phyloP scores from a whole-genome alignment of 2,888 invertebrate species.

The Dynastes tityus region DNA sequence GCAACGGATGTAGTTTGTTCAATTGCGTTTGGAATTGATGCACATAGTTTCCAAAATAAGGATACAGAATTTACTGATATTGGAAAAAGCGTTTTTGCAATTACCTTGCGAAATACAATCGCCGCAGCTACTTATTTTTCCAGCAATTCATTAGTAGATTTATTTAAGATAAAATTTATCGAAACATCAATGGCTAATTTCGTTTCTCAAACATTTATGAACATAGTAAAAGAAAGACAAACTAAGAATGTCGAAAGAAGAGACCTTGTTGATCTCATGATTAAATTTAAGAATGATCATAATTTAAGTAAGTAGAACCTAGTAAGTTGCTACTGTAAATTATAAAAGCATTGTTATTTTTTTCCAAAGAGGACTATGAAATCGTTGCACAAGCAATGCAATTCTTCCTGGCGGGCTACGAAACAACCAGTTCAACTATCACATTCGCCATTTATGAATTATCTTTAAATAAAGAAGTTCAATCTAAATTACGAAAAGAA shows the following conservation, averaged over 20 bases:
- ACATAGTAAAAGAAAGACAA: constrained; percentile 63
- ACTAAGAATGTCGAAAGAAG: constrained; percentile 63
- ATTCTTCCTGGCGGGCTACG: constrained; percentile 77
- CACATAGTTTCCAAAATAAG: constrained; percentile 66
- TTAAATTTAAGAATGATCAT: constrained; percentile 61
- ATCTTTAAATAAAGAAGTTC: constrained; percentile 72
- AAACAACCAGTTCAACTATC: constrained; percentile 75
- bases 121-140: constrained; percentile 4
- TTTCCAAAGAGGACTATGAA: constrained; percentile 71
- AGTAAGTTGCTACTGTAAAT: background rate
- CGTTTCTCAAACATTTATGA: constrained; percentile 63
- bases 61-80: constrained; percentile 66
- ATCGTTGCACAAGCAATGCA: constrained; percentile 75
- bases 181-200: constrained; percentile 61
- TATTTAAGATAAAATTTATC: constrained; percentile 63
- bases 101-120: background rate
- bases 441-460: constrained; percentile 74
- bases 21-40: constrained; percentile 70
- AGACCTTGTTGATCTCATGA: constrained; percentile 70
- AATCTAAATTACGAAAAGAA: constrained; percentile 72
- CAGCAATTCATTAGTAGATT: constrained; percentile 60
- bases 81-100: constrained; percentile 57
- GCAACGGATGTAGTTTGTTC: constrained; percentile 64
- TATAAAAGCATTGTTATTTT: background rate
- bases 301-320: constrained; percentile 56